Conservation (phyloP, 2,888 invertebrate species). For the Ypsolopha sequella region DNA sequence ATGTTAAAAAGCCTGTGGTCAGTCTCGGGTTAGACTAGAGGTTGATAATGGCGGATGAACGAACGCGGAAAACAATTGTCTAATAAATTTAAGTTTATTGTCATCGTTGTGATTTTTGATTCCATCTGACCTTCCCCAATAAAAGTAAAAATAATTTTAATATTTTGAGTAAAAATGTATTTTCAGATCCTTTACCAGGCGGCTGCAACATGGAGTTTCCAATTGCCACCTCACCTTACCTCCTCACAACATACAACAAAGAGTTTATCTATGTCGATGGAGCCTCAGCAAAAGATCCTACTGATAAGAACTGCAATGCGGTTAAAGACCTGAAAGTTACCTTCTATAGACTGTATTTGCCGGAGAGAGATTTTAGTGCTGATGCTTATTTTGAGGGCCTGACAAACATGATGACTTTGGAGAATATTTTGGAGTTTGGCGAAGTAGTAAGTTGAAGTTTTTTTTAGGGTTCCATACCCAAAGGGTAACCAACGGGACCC, state of each 20-base stretch:
- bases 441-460: conserved; percentile 56
- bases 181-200: conserved; percentile 81
- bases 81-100: no score
- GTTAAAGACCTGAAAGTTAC: conserved; percentile 44
- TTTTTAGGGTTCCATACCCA: no score
- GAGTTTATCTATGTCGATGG: conserved; percentile 65
- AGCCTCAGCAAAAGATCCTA: conserved; percentile 52
- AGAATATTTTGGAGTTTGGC: conserved; percentile 63
- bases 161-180: no score
- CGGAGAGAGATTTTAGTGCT: conserved; percentile 63
- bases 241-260: conserved; percentile 40
- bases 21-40: no score
- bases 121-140: no score
- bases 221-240: conserved; percentile 72
- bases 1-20: no score
- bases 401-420: conserved; percentile 71
- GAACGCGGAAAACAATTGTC: no score
- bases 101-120: no score
- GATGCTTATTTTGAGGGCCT: conserved; percentile 73
- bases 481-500: no score
- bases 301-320: conserved; percentile 28
- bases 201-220: conserved; percentile 82
- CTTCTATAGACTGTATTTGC: conserved; percentile 74
- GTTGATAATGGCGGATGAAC: no score
- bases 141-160: no score